These are phyloP conservation scores for Maniola hyperantus DNA, from an alignment of 2,888 invertebrate genomes.

Conservation along the genomic window DNA sequence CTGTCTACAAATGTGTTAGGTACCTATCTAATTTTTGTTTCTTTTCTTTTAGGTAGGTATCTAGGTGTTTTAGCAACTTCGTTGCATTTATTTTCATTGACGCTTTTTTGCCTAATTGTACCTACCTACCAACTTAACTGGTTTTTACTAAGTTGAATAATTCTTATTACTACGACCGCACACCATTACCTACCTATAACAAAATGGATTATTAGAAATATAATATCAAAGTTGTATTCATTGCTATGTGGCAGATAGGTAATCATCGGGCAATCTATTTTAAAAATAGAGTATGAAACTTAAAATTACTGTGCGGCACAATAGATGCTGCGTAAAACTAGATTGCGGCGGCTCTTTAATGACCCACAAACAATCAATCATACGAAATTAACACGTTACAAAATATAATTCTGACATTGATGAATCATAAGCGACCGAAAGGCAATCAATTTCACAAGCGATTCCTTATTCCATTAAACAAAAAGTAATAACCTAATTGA, in stretches of 20 bases:
- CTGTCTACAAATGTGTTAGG: neutral
- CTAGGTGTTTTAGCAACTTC: neutral
- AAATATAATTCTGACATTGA: conserved; percentile 78
- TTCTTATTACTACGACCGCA: neutral
- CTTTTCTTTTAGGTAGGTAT: neutral
- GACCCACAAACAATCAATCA: conserved; percentile 77
- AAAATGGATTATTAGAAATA: neutral
- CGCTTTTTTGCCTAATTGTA: neutral
- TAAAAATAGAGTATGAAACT: conserved; percentile 38
- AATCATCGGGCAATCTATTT: conserved; percentile 56
- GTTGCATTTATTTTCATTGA: neutral
- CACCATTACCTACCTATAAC: neutral
- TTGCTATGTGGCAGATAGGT: conserved; percentile 54
- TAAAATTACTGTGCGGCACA: conserved; percentile 55
- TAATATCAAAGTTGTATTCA: conserved; percentile 9
- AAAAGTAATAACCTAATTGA: conserved; percentile 83
- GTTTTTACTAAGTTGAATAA: neutral
- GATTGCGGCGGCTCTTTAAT: conserved; percentile 68
- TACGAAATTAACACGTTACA: conserved; percentile 79
- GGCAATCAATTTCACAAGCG: conserved; percentile 81
- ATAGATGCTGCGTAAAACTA: conserved; percentile 75
- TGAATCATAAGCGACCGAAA: conserved; percentile 80
- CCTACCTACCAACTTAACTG: neutral
- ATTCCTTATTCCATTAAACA: conserved; percentile 82
- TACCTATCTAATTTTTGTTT: neutral